phyloP scores from a whole-genome alignment of 2,888 invertebrate species.

The Cyclophora punctaria region DNA sequence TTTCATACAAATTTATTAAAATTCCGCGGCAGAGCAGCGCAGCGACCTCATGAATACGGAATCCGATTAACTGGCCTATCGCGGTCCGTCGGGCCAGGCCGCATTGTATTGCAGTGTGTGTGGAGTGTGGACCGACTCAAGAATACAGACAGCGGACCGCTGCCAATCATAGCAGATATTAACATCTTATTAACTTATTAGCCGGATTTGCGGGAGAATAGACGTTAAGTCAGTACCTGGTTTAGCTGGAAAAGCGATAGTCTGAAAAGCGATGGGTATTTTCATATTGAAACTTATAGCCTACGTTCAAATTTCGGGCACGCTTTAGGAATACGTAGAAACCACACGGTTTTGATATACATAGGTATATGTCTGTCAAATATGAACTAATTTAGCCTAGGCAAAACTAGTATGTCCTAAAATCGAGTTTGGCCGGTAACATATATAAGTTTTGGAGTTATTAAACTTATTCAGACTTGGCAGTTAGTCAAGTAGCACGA shows the following conservation, averaged over 20 bases:
- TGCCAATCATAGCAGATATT: conserved; percentile 43
- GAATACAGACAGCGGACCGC: conserved; percentile 18
- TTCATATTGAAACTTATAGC: too few relatives aligned
- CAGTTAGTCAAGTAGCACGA: too few relatives aligned
- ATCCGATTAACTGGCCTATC: conserved; percentile 40
- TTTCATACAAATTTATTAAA: neutral
- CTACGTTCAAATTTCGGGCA: too few relatives aligned
- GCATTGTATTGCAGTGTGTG: neutral
- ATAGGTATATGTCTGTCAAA: too few relatives aligned
- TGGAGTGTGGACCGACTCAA: conserved; percentile 9
- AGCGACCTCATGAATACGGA: conserved; percentile 36
- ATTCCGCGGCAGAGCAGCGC: conserved; percentile 8
- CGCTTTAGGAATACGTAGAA: too few relatives aligned
- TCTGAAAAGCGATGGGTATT: too few relatives aligned
- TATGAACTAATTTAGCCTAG: too few relatives aligned
- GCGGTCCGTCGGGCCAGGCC: conserved; percentile 9
- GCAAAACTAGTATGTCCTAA: too few relatives aligned
- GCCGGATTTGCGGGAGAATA: neutral
- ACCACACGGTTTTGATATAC: too few relatives aligned
- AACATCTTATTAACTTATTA: conserved; percentile 33
- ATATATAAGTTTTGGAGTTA: too few relatives aligned
- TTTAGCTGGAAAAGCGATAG: neutral
- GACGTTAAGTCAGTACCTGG: neutral
- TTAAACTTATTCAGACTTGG: too few relatives aligned
- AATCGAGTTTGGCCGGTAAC: too few relatives aligned